phyloP scores from a whole-genome alignment of 2,888 invertebrate species.

The Cosmopolites sordidus region DNA sequence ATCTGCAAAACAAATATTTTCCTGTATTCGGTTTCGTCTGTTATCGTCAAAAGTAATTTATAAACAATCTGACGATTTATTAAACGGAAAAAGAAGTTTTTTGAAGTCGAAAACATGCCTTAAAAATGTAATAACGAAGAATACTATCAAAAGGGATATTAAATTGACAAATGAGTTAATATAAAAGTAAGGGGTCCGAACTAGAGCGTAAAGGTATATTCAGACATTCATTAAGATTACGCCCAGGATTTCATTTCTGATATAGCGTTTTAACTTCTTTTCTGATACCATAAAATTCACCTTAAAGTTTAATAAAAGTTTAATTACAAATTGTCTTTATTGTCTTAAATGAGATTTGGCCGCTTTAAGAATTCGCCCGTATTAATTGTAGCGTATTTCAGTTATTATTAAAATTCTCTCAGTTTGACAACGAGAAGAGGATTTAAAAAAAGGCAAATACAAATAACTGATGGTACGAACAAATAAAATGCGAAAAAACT shows the following conservation, averaged over 20 bases:
- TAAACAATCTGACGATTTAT: no score
- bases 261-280: conserved; percentile 36
- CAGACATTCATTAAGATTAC: conserved; percentile 40
- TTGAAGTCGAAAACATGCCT: neutral
- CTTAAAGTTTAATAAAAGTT: conserved; percentile 46
- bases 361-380: conserved; percentile 15
- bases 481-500: no score
- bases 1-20: no score
- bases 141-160: conserved; percentile 23
- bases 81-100: neutral
- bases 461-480: no score
- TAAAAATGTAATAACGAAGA: conserved; percentile 1
- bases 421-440: no score
- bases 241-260: conserved; percentile 37
- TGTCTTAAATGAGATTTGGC: conserved; percentile 39
- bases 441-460: no score
- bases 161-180: conserved; percentile 41
- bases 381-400: neutral
- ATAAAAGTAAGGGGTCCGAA: conserved; percentile 32
- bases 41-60: no score
- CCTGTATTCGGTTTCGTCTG: no score
- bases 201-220: conserved; percentile 34
- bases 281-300: conserved; percentile 42
- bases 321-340: conserved; percentile 46
- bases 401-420: neutral